Conservation (phyloP, 2,113 vertebrate genomes). For the Lynx canadensis region DNA sequence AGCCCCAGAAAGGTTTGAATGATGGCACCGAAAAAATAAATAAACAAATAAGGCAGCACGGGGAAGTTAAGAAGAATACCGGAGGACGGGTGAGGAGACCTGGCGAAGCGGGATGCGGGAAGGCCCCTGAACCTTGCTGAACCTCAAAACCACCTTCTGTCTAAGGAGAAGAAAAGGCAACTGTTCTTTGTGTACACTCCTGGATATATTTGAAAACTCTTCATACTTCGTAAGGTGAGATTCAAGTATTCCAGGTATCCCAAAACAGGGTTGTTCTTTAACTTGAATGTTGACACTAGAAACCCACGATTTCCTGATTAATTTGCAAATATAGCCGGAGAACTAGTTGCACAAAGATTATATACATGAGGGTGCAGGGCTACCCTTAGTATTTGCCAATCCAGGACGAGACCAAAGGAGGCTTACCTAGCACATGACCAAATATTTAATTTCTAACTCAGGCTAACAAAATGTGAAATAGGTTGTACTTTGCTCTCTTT, state of each 20-base stretch:
- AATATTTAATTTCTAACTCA: not conserved
- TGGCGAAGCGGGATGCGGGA: not conserved
- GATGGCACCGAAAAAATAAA: not conserved
- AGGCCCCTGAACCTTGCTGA: not conserved
- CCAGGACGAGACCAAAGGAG: not conserved
- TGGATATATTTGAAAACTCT: not conserved
- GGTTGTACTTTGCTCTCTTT: not conserved
- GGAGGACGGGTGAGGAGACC: not conserved
- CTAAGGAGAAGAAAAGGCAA: not conserved
- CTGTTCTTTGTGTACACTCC: not conserved
- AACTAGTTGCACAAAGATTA: not conserved
- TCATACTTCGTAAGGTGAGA: not conserved
- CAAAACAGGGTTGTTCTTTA: not conserved
- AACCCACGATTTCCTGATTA: not conserved
- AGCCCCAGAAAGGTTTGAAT: not conserved
- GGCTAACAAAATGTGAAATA: not conserved
- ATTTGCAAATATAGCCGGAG: conserved; percentile 2
- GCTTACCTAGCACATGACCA: not conserved
- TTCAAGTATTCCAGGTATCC: not conserved
- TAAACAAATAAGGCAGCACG: not conserved
- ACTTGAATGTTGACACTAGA: not conserved
- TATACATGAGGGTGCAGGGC: not conserved
- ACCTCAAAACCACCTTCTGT: not conserved
- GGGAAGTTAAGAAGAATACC: not conserved
- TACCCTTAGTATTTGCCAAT: not conserved